Conservation (phyloP, 2,113 vertebrate species). For the Cynocephalus volans region DNA sequence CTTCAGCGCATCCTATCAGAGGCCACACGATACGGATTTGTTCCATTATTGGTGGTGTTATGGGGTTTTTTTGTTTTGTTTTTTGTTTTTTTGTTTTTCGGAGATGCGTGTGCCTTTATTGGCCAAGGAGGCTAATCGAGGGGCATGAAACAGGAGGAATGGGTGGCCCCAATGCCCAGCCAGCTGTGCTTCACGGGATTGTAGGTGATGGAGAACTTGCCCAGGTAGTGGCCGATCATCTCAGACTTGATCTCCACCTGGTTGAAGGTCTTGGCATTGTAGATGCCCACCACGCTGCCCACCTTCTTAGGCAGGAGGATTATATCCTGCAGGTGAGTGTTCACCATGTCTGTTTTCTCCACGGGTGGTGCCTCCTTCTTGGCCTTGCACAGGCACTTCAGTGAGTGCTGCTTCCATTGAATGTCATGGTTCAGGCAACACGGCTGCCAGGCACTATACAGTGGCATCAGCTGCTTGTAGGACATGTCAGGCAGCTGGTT, state of each 20-base stretch:
- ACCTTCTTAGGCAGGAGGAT: conserved; percentile 99
- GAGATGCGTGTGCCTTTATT: conserved; percentile 40
- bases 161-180: conserved; percentile 97
- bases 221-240: conserved; percentile 99
- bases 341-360: conserved; percentile 99
- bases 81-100: too few species aligned
- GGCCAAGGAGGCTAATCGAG: conserved; percentile 92
- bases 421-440: conserved; percentile 96
- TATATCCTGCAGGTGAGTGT: conserved; percentile 98
- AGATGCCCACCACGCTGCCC: conserved; percentile 99
- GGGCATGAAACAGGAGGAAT: conserved; percentile 98
- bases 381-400: conserved; percentile 97
- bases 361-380: conserved; percentile 99
- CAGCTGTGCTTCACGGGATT: conserved; percentile 99
- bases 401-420: conserved; percentile 97
- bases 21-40: neutral
- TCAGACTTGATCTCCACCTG: conserved; percentile 99
- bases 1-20: neutral
- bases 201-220: conserved; percentile 99
- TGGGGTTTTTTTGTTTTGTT: too few species aligned
- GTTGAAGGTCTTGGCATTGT: conserved; percentile 99
- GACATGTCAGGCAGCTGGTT: too few species aligned
- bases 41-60: neutral
- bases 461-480: conserved; percentile 97
- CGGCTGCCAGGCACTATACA: conserved; percentile 96